phyloP scores from a whole-genome alignment of 2,113 vertebrate species.

The Corythaeola cristata region DNA sequence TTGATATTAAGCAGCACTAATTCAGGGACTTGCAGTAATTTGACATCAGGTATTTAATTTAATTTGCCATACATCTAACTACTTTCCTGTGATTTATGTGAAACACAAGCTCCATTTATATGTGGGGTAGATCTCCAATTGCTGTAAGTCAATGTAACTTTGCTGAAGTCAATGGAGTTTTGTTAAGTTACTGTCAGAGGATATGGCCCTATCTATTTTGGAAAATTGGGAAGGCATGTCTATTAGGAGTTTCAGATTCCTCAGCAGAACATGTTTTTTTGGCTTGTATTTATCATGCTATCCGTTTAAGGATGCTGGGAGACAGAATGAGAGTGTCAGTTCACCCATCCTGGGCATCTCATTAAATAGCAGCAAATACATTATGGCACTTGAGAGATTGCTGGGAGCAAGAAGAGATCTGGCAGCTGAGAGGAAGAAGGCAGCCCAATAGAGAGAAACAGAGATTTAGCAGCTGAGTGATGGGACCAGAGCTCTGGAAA shows the following conservation, averaged over 20 bases:
- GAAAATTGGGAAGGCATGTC: background rate
- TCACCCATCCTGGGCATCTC: background rate
- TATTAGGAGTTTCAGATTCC: background rate
- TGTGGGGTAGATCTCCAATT: background rate
- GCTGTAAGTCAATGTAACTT: background rate
- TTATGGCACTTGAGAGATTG: background rate
- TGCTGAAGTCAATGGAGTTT: background rate
- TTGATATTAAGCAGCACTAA: background rate
- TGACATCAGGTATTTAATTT: conserved; percentile 21
- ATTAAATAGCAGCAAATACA: background rate
- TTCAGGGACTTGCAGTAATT: conserved; percentile 20
- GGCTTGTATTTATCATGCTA: background rate
- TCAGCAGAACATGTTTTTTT: background rate
- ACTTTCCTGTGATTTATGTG: background rate
- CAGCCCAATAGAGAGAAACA: background rate
- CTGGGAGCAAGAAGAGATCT: background rate
- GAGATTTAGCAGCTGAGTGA: conserved; percentile 7
- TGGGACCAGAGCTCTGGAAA: background rate
- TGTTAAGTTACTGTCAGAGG: background rate
- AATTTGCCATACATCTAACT: conserved; percentile 10
- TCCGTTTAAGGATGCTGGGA: background rate
- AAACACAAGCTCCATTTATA: background rate
- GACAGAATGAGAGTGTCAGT: background rate
- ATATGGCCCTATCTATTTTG: background rate
- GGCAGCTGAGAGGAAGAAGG: background rate